Conservation (phyloP, 2,113 vertebrate species). For the Chamaetylas fuelleborni region DNA sequence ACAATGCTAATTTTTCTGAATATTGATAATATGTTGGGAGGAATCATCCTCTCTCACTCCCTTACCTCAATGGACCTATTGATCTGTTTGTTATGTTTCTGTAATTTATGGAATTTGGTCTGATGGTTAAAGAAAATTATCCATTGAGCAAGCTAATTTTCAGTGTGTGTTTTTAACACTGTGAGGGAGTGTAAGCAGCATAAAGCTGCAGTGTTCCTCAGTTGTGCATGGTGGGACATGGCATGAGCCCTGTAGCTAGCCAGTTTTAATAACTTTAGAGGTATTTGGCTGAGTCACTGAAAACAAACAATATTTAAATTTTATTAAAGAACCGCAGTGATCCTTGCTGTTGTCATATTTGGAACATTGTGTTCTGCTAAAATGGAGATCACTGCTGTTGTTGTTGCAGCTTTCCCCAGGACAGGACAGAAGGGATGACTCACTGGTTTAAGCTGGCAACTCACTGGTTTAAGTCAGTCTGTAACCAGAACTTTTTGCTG, state of each 20-base stretch:
- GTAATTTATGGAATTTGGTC: not conserved
- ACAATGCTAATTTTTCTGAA: not conserved
- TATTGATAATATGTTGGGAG: not conserved
- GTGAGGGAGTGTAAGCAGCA: not conserved
- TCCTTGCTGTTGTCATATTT: not conserved
- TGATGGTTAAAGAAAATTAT: not conserved
- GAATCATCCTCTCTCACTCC: not conserved
- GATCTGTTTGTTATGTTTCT: conserved; percentile 1
- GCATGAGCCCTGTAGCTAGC: not conserved
- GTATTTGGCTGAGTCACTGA: not conserved
- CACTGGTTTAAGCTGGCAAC: not conserved
- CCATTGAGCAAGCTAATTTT: not conserved
- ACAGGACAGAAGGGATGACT: not conserved
- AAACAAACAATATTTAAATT: conserved; percentile 28
- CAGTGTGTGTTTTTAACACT: not conserved
- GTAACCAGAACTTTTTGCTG: not conserved
- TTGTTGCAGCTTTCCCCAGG: not conserved
- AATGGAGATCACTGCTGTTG: not conserved
- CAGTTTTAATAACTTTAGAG: not conserved
- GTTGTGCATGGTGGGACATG: not conserved
- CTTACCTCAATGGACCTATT: not conserved
- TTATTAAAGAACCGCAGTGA: not conserved
- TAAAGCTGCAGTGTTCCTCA: not conserved
- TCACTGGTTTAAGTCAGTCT: no score
- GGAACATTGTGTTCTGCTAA: not conserved